Evolutionary conservation across 1,140 invertebrate species (phyloP).

Genomic region (Papilio polyxenes): DNA sequence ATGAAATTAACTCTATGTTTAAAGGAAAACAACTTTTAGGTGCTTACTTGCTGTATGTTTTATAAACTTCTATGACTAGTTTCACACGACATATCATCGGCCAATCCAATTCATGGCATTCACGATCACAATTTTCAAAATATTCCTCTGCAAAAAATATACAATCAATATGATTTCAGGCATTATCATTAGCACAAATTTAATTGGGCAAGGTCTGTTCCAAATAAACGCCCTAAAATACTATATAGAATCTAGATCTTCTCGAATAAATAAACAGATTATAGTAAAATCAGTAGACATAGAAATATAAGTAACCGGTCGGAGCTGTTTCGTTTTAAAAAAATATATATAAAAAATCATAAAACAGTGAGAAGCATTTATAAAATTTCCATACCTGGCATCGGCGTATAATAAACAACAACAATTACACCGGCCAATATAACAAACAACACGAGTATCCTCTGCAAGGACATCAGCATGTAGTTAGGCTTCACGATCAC

Average conservation of each 20-base stretch:
- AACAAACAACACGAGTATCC: constrained; percentile 74
- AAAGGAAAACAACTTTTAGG: background rate
- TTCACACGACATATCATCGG: constrained; percentile 90
- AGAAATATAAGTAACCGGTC: constrained; percentile 11
- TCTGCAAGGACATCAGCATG: constrained; percentile 78
- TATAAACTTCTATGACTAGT: constrained; percentile 85
- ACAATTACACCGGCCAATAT: constrained; percentile 83
- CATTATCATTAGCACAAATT: background rate
- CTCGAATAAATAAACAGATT: background rate
- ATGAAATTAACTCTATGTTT: background rate
- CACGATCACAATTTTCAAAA: constrained; percentile 86
- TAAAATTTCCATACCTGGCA: constrained; percentile 81
- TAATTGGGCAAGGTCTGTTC: background rate
- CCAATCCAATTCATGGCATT: constrained; percentile 88
- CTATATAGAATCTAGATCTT: background rate
- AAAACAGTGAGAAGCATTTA: background rate
- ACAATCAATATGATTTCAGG: constrained; percentile 14
- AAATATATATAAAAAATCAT: constrained; percentile 20
- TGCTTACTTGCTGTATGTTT: constrained; percentile 84
- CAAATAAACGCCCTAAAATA: too few relatives aligned
- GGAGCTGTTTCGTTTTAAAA: constrained; percentile 13
- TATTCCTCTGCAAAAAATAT: constrained; percentile 82
- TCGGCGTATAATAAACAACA: constrained; percentile 85
- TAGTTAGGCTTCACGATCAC: constrained; percentile 71
- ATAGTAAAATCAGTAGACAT: background rate